Conservation (phyloP, 2,888 invertebrate species). For the Drosophila mulleri region DNA sequence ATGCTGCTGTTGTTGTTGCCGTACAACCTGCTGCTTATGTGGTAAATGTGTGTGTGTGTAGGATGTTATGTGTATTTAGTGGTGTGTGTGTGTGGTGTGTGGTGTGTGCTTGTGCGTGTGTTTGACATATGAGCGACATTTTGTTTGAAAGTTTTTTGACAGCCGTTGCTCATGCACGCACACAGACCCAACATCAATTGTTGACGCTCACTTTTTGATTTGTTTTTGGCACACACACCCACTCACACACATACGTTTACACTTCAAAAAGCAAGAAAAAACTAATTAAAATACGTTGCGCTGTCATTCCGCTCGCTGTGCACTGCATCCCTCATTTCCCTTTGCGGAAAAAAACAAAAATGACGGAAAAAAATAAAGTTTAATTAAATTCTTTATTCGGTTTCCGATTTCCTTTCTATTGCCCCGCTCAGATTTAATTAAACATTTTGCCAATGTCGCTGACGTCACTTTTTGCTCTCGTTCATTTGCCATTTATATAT, state of each 20-base stretch:
- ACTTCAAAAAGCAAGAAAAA: slow-evolving; percentile 51
- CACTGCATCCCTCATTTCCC: slow-evolving; percentile 5
- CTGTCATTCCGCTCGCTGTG: slow-evolving; percentile 46
- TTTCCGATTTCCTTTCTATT: slow-evolving; percentile 65
- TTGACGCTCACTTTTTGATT: slow-evolving; percentile 65
- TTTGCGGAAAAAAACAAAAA: slow-evolving; percentile 5
- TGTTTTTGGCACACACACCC: slow-evolving; percentile 47
- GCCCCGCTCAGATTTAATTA: slow-evolving; percentile 65
- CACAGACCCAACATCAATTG: slow-evolving; percentile 62
- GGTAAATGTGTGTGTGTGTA: slow-evolving; percentile 1
- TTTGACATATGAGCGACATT: slow-evolving; percentile 78
- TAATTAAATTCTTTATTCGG: slow-evolving; percentile 75
- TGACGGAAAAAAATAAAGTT: slow-evolving; percentile 56
- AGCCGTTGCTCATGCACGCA: slow-evolving; percentile 50
- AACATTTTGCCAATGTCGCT: slow-evolving; percentile 66
- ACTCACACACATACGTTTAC: slow-evolving; percentile 3
- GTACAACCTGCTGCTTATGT: slow-evolving; percentile 40
- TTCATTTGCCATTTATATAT: slow-evolving; percentile 28
- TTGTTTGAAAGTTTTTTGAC: slow-evolving; percentile 79
- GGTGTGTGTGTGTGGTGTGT: slow-evolving; percentile 2
- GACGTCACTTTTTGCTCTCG: slow-evolving; percentile 19
- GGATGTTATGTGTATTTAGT: no score
- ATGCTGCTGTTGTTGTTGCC: slow-evolving; percentile 17
- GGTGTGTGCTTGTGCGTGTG: slow-evolving; percentile 29
- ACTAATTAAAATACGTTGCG: slow-evolving; percentile 78